Evolutionary conservation across 2,797 vertebrate species (phyloP).

Genomic region (Antennarius maculatus): DNA sequence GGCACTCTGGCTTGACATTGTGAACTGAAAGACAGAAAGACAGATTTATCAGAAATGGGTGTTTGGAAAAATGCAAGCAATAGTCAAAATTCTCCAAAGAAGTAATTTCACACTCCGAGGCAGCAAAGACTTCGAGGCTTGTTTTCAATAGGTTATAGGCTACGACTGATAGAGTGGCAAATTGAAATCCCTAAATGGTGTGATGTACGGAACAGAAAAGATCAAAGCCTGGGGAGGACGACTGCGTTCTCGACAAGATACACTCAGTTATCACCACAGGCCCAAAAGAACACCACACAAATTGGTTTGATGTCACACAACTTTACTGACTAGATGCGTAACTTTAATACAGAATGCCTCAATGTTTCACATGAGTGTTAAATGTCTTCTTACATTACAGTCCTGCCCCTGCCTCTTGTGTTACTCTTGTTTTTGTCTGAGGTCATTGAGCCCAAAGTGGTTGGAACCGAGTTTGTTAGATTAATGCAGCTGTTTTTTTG

Average conservation of each 20-base stretch:
- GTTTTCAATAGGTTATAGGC: conserved; percentile 61
- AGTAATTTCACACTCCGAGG: conserved; percentile 71
- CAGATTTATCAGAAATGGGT: conserved; percentile 33
- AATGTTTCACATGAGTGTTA: conserved; percentile 1
- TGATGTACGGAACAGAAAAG: conserved; percentile 41
- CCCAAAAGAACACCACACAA: conserved; percentile 38
- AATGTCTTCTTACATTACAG: neutral
- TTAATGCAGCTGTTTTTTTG: conserved; percentile 28
- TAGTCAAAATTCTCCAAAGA: conserved; percentile 64
- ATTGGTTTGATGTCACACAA: conserved; percentile 39
- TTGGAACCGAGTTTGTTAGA: conserved; percentile 35
- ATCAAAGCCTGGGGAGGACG: conserved; percentile 62
- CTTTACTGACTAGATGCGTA: conserved; percentile 17
- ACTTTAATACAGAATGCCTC: neutral
- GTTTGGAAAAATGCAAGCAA: conserved; percentile 39
- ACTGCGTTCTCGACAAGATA: conserved; percentile 37
- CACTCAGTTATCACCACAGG: conserved; percentile 32
- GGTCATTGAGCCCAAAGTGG: conserved; percentile 23
- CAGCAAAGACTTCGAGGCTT: conserved; percentile 57
- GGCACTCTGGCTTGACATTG: conserved; percentile 91
- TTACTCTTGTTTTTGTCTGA: conserved; percentile 25
- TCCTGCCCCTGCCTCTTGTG: neutral
- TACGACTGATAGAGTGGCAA: conserved; percentile 57
- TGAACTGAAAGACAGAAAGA: conserved; percentile 83
- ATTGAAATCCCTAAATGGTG: conserved; percentile 62